Conservation (phyloP, 2,113 vertebrate species). For the Pleuronectes platessa region DNA sequence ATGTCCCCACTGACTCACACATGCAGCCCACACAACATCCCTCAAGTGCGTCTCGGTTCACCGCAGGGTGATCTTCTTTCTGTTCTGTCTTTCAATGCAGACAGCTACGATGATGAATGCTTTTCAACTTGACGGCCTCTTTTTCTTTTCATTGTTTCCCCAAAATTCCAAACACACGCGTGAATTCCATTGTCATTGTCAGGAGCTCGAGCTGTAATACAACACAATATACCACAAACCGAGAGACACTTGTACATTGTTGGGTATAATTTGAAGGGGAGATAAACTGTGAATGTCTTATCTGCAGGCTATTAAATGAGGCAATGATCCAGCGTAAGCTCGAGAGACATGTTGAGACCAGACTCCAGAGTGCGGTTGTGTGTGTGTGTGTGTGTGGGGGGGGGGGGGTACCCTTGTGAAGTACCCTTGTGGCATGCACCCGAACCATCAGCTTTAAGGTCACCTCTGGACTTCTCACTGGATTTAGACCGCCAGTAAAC, state of each 20-base stretch:
- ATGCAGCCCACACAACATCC: slow-evolving; percentile 37
- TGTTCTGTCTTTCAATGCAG: slow-evolving; percentile 9
- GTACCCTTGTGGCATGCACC: too few relatives aligned
- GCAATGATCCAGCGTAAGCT: slow-evolving; percentile 54
- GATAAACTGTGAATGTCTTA: slow-evolving; percentile 40
- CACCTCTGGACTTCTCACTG: too few relatives aligned
- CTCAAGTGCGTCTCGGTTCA: slow-evolving; percentile 22
- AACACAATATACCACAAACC: slow-evolving; percentile 22
- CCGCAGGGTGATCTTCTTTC: slow-evolving; percentile 10
- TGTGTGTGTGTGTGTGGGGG: neutral
- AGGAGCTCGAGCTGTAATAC: slow-evolving; percentile 21
- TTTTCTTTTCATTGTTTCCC: slow-evolving; percentile 8
- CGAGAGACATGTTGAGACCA: slow-evolving; percentile 54
- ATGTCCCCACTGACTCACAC: slow-evolving; percentile 4
- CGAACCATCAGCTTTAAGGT: too few relatives aligned
- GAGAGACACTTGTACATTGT: slow-evolving; percentile 21
- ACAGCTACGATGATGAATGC: slow-evolving; percentile 36
- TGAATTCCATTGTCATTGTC: slow-evolving; percentile 28
- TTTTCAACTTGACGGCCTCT: slow-evolving; percentile 29
- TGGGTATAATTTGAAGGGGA: slow-evolving; percentile 38
- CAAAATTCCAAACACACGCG: neutral
- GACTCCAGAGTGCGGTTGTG: slow-evolving; percentile 14
- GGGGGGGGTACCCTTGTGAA: neutral
- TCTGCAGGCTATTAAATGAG: slow-evolving; percentile 62
- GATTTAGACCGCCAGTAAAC: too few relatives aligned